Percentiles rank a stretch among this genome's conserved stretches.
These are phyloP conservation scores for Lasioglossum malachurum DNA, from an alignment of 2,888 invertebrate species.

Conservation along the genomic window DNA sequence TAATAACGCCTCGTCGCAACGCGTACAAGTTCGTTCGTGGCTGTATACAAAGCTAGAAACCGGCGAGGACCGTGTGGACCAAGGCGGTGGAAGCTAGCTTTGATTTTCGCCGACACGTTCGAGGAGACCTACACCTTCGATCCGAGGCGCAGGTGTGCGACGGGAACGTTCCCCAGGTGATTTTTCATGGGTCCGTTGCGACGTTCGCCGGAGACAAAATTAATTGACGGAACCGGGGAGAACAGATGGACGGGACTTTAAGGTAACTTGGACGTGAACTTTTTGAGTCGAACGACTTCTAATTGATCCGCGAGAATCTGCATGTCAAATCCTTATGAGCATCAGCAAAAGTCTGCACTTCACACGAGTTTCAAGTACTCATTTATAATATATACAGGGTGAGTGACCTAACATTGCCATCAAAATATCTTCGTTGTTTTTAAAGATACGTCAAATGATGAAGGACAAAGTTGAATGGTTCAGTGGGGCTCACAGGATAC, in stretches of 20 bases:
- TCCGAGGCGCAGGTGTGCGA: slow-evolving; percentile 54
- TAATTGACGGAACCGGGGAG: background rate
- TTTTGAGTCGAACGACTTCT: background rate
- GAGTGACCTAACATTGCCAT: too few species aligned
- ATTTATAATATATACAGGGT: too few species aligned
- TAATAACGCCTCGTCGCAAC: slow-evolving; percentile 81
- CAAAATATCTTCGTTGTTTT: too few species aligned
- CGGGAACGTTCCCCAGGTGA: slow-evolving; percentile 12
- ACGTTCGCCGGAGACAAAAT: slow-evolving; percentile 8
- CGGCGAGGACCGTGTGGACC: slow-evolving; percentile 49
- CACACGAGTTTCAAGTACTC: too few species aligned
- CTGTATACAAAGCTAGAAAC: slow-evolving; percentile 52
- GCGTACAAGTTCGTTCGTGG: slow-evolving; percentile 65
- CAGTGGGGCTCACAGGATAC: too few species aligned
- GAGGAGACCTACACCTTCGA: slow-evolving; percentile 50
- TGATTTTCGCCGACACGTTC: slow-evolving; percentile 76
- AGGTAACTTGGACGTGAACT: background rate
- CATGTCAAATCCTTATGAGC: too few species aligned
- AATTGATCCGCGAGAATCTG: background rate
- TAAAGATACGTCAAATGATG: too few species aligned
- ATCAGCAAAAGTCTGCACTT: too few species aligned
- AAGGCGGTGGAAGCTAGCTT: slow-evolving; percentile 67
- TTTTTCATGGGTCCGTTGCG: slow-evolving; percentile 27
- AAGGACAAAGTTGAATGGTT: too few species aligned
- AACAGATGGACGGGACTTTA: background rate